Percentiles rank a stretch among this genome's conserved stretches.
phyloP scores from a whole-genome alignment of 2,888 invertebrate genomes.

The Phanerotoma sp. region DNA sequence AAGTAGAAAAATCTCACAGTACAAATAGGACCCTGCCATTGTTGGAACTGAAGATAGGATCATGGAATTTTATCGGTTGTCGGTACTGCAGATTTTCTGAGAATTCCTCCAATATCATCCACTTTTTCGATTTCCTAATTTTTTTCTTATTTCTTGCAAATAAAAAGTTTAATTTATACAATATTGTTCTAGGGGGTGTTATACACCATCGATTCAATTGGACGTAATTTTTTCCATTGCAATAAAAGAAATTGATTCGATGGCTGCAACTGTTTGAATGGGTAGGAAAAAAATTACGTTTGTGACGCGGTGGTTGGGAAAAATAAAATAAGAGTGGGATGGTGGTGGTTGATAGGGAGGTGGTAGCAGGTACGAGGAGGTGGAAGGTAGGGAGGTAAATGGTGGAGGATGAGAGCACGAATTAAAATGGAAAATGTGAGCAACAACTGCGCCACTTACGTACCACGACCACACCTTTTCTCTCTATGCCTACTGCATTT shows the following conservation, averaged over 20 bases:
- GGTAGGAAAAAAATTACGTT: background rate
- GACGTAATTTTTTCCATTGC: background rate
- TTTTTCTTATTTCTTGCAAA: background rate
- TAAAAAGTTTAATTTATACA: background rate
- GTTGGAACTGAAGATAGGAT: no score
- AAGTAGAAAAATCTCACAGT: no score
- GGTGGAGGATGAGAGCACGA: background rate
- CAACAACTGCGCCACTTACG: conserved; percentile 40
- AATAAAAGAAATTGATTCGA: conserved; percentile 7
- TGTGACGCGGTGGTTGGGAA: background rate
- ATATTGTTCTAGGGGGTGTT: background rate
- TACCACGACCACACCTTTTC: conserved; percentile 37
- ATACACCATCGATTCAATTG: background rate
- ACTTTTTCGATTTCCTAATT: background rate
- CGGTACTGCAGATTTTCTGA: no score
- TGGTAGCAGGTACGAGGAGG: no score
- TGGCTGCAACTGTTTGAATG: conserved; percentile 8
- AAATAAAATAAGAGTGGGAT: background rate
- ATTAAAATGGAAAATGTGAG: conserved; percentile 2
- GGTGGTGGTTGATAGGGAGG: no score
- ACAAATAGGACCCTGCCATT: no score
- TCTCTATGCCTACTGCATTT: conserved; percentile 18
- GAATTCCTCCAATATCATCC: no score
- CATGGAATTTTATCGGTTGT: no score
- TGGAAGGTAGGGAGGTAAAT: no score